Percentiles rank a stretch among this genome's conserved stretches.
phyloP scores from a whole-genome alignment of 1,140 invertebrate species.

The Antheraea mylitta region DNA sequence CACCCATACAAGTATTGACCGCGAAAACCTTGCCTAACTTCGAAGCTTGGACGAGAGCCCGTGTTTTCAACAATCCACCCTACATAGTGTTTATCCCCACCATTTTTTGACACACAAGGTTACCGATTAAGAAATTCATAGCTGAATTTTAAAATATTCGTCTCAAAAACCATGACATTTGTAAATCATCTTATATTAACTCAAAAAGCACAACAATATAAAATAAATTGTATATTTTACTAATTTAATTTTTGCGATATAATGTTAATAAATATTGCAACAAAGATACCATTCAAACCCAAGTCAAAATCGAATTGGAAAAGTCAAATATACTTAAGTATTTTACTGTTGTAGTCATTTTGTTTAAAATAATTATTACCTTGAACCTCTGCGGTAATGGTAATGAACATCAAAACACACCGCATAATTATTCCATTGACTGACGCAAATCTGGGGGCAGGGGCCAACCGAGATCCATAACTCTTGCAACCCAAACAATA shows the following conservation, averaged over 20 bases:
- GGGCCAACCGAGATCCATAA: conserved; percentile 62
- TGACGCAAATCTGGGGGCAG: conserved; percentile 59
- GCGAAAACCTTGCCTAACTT: no score
- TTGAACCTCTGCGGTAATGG: conserved; percentile 37
- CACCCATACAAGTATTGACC: no score
- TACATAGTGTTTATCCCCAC: no score
- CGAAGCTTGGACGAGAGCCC: no score
- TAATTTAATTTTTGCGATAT: background rate
- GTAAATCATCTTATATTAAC: no score
- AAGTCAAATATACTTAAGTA: conserved; percentile 5
- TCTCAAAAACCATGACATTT: no score
- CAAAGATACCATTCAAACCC: background rate
- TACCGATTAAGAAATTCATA: no score
- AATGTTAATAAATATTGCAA: background rate
- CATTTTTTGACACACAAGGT: no score
- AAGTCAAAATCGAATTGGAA: background rate
- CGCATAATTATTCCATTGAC: conserved; percentile 63
- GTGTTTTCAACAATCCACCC: no score
- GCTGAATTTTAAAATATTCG: no score
- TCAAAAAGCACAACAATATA: no score
- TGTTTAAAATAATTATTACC: conserved; percentile 10
- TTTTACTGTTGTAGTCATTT: conserved; percentile 9
- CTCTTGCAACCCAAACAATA: conserved; percentile 28
- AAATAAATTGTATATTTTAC: no score
- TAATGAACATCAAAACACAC: conserved; percentile 58